phyloP scores from a whole-genome alignment of 2,888 invertebrate genomes.

The Lampropteryx suffumata region DNA sequence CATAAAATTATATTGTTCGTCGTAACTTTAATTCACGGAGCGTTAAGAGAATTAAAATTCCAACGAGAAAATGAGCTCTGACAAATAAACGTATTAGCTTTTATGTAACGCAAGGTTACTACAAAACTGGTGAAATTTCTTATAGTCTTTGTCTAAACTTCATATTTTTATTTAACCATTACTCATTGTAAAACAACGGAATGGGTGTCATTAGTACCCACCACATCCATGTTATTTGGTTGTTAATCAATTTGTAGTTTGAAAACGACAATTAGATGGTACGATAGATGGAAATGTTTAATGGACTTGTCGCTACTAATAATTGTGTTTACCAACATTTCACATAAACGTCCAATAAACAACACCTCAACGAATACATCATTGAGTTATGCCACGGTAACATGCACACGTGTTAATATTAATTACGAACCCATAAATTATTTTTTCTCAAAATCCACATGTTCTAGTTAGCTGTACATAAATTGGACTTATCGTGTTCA shows the following conservation, averaged over 20 bases:
- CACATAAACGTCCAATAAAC: slow-evolving; percentile 17
- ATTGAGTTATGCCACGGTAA: slow-evolving; percentile 24
- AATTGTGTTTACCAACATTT: slow-evolving; percentile 5
- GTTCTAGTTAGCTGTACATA: slow-evolving; percentile 62
- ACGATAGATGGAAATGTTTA: slow-evolving; percentile 6
- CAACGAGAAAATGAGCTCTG: slow-evolving; percentile 66
- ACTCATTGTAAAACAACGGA: no score
- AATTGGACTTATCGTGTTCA: slow-evolving; percentile 73
- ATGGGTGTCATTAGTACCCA: no score
- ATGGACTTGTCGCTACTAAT: slow-evolving; percentile 7
- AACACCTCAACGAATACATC: slow-evolving; percentile 24
- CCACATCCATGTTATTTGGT: background rate
- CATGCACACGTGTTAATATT: slow-evolving; percentile 39
- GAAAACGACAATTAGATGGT: slow-evolving; percentile 4
- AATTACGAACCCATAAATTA: slow-evolving; percentile 36
- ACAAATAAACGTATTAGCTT: slow-evolving; percentile 70
- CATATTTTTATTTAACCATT: no score
- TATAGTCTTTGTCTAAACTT: background rate
- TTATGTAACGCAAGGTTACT: slow-evolving; percentile 46
- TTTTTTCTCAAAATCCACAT: slow-evolving; percentile 46
- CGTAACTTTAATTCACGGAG: slow-evolving; percentile 67
- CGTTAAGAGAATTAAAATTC: slow-evolving; percentile 72
- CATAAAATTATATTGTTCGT: slow-evolving; percentile 66
- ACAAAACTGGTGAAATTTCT: slow-evolving; percentile 12
- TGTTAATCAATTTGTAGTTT: background rate